Evolutionary conservation across 1,140 invertebrate genomes (phyloP).

Genomic region (Drosophila equinoxialis): DNA sequence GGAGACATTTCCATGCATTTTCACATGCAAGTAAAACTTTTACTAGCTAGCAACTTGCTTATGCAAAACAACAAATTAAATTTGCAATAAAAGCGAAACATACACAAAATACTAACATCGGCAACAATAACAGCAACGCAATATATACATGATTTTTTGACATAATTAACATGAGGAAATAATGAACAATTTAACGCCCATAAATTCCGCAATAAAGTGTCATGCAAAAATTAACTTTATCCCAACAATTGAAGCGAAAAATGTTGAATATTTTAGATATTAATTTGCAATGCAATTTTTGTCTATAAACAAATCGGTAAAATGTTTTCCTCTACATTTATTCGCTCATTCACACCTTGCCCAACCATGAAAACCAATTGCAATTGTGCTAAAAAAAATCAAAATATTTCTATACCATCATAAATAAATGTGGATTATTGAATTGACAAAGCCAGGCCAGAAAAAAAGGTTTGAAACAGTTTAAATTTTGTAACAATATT

Average conservation of each 20-base stretch:
- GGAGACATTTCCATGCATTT: constrained; percentile 47
- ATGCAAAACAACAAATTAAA: constrained; percentile 61
- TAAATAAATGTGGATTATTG: constrained; percentile 9
- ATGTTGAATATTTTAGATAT: constrained; percentile 15
- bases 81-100: constrained; percentile 21
- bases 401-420: constrained; percentile 18
- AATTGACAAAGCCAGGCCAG: not conserved
- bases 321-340: constrained; percentile 32
- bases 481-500: constrained; percentile 5
- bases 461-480: not conserved
- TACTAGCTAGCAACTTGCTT: constrained; percentile 45
- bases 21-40: constrained; percentile 40
- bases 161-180: constrained; percentile 38
- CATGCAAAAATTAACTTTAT: constrained; percentile 13
- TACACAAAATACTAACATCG: not conserved
- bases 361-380: constrained; percentile 69
- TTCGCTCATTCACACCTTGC: constrained; percentile 22
- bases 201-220: constrained; percentile 15
- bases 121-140: constrained; percentile 5
- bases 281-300: constrained; percentile 15
- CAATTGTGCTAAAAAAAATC: constrained; percentile 61
- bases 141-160: not conserved
- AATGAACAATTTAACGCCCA: constrained; percentile 2
- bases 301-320: constrained; percentile 27
- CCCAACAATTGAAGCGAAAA: not conserved